Evolutionary conservation across 2,888 invertebrate genomes (phyloP).

Genomic region (Ashinkailepas kermadecensis): DNA sequence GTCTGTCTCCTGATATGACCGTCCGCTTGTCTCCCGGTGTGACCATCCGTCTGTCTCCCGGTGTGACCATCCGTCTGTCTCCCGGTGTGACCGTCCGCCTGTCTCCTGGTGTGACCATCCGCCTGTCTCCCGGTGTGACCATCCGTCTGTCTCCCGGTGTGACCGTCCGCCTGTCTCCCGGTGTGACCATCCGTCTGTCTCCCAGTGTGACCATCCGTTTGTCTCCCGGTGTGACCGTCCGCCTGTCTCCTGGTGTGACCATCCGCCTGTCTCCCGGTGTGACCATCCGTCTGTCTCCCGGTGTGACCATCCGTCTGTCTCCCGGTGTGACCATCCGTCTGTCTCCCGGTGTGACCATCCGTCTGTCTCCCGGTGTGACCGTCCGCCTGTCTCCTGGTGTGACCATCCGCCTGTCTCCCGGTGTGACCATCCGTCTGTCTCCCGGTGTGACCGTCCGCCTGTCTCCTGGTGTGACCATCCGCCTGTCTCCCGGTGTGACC

Average conservation of each 20-base stretch:
- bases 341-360: too few relatives aligned
- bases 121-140: not conserved
- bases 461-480: constrained; percentile 19
- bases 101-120: not conserved
- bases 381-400: too few relatives aligned
- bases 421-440: too few relatives aligned
- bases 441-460: constrained; percentile 16
- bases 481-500: constrained; percentile 3
- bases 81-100: not conserved
- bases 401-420: too few relatives aligned
- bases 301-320: not conserved
- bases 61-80: too few relatives aligned
- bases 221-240: not conserved
- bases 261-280: too few relatives aligned
- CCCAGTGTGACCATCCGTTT: not conserved
- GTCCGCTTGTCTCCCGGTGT: too few relatives aligned
- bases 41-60: not conserved
- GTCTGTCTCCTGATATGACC: too few relatives aligned
- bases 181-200: not conserved
- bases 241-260: not conserved
- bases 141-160: too few relatives aligned
- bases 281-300: not conserved
- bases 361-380: too few relatives aligned
- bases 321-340: too few relatives aligned
- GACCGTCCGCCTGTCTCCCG: not conserved